phyloP scores from a whole-genome alignment of 2,797 vertebrate genomes.

The Apodemus agrarius region DNA sequence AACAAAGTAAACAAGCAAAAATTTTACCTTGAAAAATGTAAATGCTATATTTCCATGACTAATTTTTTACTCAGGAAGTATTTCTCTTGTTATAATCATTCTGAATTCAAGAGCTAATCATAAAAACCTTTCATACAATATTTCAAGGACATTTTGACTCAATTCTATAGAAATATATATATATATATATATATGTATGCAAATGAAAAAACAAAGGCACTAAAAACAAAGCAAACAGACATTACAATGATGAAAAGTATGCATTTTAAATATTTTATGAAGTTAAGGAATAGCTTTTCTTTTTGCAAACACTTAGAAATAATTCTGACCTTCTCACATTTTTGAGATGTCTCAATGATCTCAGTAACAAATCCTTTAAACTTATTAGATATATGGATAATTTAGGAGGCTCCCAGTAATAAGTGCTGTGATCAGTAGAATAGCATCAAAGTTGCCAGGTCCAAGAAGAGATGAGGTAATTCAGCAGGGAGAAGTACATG shows the following conservation, averaged over 20 bases:
- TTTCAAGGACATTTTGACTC: not conserved
- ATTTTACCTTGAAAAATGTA: not conserved
- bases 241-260: not conserved
- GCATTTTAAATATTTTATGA: constrained; percentile 5
- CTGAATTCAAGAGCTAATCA: not conserved
- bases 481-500: not conserved
- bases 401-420: not conserved
- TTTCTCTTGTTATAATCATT: not conserved
- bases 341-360: constrained; percentile 15
- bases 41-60: not conserved
- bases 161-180: not conserved
- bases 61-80: not conserved
- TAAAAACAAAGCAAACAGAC: not conserved
- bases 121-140: not conserved
- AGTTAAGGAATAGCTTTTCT: not conserved
- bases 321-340: not conserved
- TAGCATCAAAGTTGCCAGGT: not conserved
- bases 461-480: constrained; percentile 14
- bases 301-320: not conserved
- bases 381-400: not conserved
- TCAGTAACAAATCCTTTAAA: not conserved
- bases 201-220: not conserved
- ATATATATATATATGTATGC: not conserved
- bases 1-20: not conserved
- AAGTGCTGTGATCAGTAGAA: not conserved